Evolutionary conservation across 2,797 vertebrate species (phyloP), one percentile per base, ranked within the genome.

Genomic region (Centropyge bicolor): DNA sequence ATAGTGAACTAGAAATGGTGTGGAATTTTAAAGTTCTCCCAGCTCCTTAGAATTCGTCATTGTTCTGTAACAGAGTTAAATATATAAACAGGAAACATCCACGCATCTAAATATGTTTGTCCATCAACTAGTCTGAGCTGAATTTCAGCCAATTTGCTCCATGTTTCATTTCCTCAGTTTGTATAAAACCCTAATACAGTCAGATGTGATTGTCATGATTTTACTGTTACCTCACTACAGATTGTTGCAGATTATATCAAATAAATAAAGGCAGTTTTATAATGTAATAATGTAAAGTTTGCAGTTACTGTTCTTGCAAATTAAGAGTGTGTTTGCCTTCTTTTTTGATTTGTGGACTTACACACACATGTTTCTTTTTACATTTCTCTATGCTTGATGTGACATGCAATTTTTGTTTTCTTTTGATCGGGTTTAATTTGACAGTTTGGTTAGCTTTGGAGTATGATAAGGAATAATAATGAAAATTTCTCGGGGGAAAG

Each of bases 211-310:
- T 16, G 62, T 67, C 9, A 1, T 51, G 56, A 22, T 54, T 46
- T 41, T 27, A 6, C 31, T 41, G 6, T 45, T 60, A 4, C 11
- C 22, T 63, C 4, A 16, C 5, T 8, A 56, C 35, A 70, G 38
- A 46, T 54, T 40, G 49, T 69, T 51, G 31, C 60, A 76, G 36
- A 45, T 59, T 16, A 43, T 20, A 41, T 69, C 8, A 54, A 67
- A 46, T 61, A 22, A 69, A 59, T 22, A 36, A 49, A 67, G 19
- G 41, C 10, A 24, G 17, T 57, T 48, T 54, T 52, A n/a, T 46
- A 43, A 22, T n/a, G n/a, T n/a, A n/a, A n/a, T n/a, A n/a, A n/a
- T n/a, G n/a, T n/a, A 67, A 22, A 12, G 11, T 43, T 56, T 57
- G 4, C n/a, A 16, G 17, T 35, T n/a, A n/a, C n/a, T 52, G 27